Evolutionary conservation across 1,140 invertebrate species (phyloP).

Genomic region (Micrasema minimum): DNA sequence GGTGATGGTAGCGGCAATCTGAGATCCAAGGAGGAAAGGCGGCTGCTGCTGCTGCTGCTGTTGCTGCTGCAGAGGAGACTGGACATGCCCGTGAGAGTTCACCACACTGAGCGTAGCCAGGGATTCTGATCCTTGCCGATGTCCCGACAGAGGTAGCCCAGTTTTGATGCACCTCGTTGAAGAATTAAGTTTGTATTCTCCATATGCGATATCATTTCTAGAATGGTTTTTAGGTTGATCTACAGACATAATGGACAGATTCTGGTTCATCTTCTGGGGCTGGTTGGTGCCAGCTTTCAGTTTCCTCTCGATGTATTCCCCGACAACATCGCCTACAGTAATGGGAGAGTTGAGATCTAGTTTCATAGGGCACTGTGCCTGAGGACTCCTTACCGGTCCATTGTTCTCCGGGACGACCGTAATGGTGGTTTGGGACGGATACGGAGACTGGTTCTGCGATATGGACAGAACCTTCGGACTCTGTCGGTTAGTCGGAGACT

Average conservation of each 20-base stretch:
- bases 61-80: conserved; percentile 51
- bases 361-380: conserved; percentile 33
- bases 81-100: conserved; percentile 60
- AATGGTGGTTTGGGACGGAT: conserved; percentile 53
- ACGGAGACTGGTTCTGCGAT: conserved; percentile 43
- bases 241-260: conserved; percentile 30
- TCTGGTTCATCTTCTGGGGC: conserved; percentile 57
- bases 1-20: conserved; percentile 76
- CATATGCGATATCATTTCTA: conserved; percentile 66
- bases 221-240: conserved; percentile 39
- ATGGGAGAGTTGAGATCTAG: conserved; percentile 64
- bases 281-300: conserved; percentile 67
- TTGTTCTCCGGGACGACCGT: conserved; percentile 55
- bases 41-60: conserved; percentile 54
- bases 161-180: conserved; percentile 23
- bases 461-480: conserved; percentile 57
- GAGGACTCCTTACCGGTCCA: conserved; percentile 56
- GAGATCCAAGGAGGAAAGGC: conserved; percentile 57
- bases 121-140: conserved; percentile 56
- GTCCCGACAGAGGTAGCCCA: conserved; percentile 32
- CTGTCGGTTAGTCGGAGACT: conserved; percentile 64
- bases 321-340: conserved; percentile 80
- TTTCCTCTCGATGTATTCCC: conserved; percentile 79
- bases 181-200: conserved; percentile 64
- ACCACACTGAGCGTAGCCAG: conserved; percentile 78